Evolutionary conservation across 2,888 invertebrate species (phyloP).

Genomic region (Vandiemenella viatica): DNA sequence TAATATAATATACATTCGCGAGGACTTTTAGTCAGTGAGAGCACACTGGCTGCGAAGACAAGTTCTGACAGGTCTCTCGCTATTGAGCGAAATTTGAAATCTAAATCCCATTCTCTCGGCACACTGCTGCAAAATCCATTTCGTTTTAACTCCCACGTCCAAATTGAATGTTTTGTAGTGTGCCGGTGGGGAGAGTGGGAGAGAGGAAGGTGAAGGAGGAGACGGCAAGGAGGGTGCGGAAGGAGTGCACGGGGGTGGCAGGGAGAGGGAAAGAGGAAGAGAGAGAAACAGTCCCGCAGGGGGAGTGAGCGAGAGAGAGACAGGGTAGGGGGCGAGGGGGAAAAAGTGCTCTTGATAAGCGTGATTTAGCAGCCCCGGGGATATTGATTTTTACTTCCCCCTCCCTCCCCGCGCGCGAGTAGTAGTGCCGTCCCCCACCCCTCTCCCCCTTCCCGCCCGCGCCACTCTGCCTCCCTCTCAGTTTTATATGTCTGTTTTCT

Average conservation of each 20-base stretch:
- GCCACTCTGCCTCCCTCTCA: slow-evolving; percentile 31
- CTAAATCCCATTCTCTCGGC: slow-evolving; percentile 27
- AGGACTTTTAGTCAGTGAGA: too few species aligned
- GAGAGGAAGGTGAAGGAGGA: slow-evolving; percentile 13
- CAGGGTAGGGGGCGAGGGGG: slow-evolving; percentile 22
- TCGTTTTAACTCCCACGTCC: slow-evolving; percentile 41
- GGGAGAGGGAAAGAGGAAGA: slow-evolving; percentile 18
- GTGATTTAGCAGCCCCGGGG: slow-evolving; percentile 66
- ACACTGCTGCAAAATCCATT: slow-evolving; percentile 38
- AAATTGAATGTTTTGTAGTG: slow-evolving; percentile 44
- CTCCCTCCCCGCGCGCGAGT: slow-evolving; percentile 7
- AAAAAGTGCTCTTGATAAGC: slow-evolving; percentile 38
- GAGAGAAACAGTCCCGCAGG: slow-evolving; percentile 18
- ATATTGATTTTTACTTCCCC: slow-evolving; percentile 30
- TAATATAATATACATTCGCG: too few species aligned
- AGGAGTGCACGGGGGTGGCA: slow-evolving; percentile 35
- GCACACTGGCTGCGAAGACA: too few species aligned
- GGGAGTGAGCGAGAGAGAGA: slow-evolving; percentile 18
- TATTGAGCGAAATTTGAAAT: slow-evolving; percentile 28
- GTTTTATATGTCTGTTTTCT: slow-evolving; percentile 40
- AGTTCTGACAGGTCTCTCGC: slow-evolving; percentile 3
- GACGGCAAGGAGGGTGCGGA: slow-evolving; percentile 22
- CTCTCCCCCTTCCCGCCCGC: slow-evolving; percentile 29
- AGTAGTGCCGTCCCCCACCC: slow-evolving; percentile 27
- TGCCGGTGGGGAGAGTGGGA: slow-evolving; percentile 24